A percentile compares a stretch with the other conserved stretches of the same genome.
Conservation (phyloP, 2,113 vertebrate genomes). For the Felis catus region F.catus_Fca126_mat1.0 CM031419.1:32453001-32453500, state of each 20-base stretch:
- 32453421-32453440: neutral
- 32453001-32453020: neutral
- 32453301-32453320: neutral
- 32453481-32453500: constrained; percentile 22
- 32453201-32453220: constrained; percentile 63
- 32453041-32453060: constrained; percentile 50
- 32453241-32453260: neutral
- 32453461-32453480: neutral
- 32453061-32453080: constrained; percentile 56
- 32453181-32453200: constrained; percentile 73
- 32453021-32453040: neutral
- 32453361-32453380: neutral
- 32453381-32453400: neutral
- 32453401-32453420: neutral
- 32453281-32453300: neutral
- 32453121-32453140: constrained; percentile 16
- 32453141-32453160: constrained; percentile 62
- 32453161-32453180: constrained; percentile 34
- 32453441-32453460: neutral
- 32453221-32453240: constrained; percentile 50
- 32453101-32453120: constrained; percentile 46
- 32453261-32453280: neutral
- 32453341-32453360: neutral
- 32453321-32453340: neutral
- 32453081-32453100: constrained; percentile 16